These are phyloP conservation scores for Acanthurus tractus DNA, from an alignment of 2,797 vertebrate species.

Conservation along the genomic window DNA sequence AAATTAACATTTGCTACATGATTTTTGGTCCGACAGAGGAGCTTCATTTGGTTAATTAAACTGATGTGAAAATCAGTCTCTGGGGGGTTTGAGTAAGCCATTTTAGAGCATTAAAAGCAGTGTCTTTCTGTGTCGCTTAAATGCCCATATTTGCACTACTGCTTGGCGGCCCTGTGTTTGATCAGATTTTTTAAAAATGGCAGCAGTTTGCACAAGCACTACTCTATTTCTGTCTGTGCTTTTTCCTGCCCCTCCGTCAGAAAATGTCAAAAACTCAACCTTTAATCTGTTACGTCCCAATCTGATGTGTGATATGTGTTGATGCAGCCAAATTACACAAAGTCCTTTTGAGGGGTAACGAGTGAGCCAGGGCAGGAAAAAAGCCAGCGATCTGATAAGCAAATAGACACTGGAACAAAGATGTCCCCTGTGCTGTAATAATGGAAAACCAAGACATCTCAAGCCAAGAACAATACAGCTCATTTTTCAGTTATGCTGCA, in stretches of 20 bases:
- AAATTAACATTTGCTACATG: slow-evolving; percentile 35
- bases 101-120: neutral
- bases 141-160: no score
- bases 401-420: slow-evolving; percentile 59
- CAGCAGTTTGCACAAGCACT: neutral
- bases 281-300: slow-evolving; percentile 42
- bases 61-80: slow-evolving; percentile 7
- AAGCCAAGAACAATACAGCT: slow-evolving; percentile 36
- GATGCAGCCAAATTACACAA: slow-evolving; percentile 50
- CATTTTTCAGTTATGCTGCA: neutral
- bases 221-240: neutral
- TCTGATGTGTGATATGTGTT: slow-evolving; percentile 47
- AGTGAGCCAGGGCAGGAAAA: slow-evolving; percentile 24
- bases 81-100: neutral
- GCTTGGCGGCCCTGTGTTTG: neutral
- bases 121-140: neutral
- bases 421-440: slow-evolving; percentile 40
- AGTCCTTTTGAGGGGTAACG: slow-evolving; percentile 38
- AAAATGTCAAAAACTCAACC: slow-evolving; percentile 27
- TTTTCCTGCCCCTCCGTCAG: slow-evolving; percentile 17
- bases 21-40: neutral
- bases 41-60: neutral
- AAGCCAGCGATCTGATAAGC: slow-evolving; percentile 48
- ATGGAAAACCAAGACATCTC: slow-evolving; percentile 49
- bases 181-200: neutral